Evolutionary conservation across 2,888 invertebrate genomes (phyloP), one percentile per base, ranked within the genome.

Genomic region (Pachycephus smyrnensis): DNA sequence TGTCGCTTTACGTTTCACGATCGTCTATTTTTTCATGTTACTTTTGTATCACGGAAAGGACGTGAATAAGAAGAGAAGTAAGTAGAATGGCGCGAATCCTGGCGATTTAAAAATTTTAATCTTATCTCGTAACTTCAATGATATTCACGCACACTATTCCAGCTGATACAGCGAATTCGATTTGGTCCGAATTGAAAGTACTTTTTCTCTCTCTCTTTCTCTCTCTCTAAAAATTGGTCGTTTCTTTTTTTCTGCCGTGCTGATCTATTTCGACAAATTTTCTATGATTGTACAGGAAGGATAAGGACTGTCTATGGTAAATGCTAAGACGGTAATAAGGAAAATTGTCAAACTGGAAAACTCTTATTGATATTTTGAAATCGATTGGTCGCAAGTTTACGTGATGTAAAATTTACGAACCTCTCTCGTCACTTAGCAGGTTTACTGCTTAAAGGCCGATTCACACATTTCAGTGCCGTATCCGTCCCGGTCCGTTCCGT

Each of bases 1-100:
- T 55, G 23, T 55, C 23, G 55, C 55, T 55, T 55, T 23, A 55
- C 55, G 55, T 55, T 23, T 55, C 73, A 76, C 76, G 78, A 78
- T 76, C 73, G 76, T 12, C 73, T 30, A n/a, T 73, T 68, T 78
- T 30, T 73, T 30, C n/a, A 75, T 35, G 71, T 73, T 35, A 55
- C 23, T 23, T 55, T 55, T 71, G 33, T 73, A 23, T 55, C 23
- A 55, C 9, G 55, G 55, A 23, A 55, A 55, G 55, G 15, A 23
- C 55, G 40, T 23, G 40, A 40, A 40, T 15, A 15, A 55, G 55
- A 55, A 55, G 9, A 55, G 9, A 0, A 55, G 55, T 55, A 55
- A 55, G 9, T 55, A 55, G 23, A 55, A 23, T 2, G 55, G 55
- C 55, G 55, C 55, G 55, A 55, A 55, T 55, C 23, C 55, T 23